A percentile compares a stretch with the other conserved stretches of the same genome.
phyloP scores from a whole-genome alignment of 2,113 vertebrate genomes.

The Crocuta crocuta region DNA sequence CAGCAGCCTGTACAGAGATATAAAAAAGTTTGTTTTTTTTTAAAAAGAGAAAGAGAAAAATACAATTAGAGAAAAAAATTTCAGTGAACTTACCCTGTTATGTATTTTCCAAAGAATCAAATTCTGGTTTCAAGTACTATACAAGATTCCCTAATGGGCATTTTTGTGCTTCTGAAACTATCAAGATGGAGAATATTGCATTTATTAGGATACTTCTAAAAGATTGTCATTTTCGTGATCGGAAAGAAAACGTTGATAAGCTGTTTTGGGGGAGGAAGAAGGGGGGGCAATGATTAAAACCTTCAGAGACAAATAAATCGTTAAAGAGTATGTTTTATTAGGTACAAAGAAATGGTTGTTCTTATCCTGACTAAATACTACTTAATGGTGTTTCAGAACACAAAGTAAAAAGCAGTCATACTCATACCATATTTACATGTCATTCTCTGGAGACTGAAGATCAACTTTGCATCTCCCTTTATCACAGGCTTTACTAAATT shows the following conservation, averaged over 20 bases:
- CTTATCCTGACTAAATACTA: conserved; percentile 48
- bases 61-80: not conserved
- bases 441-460: not conserved
- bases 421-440: not conserved
- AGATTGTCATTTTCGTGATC: not conserved
- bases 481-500: conserved; percentile 1
- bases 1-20: not conserved
- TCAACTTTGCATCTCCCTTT: not conserved
- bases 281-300: not conserved
- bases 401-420: not conserved
- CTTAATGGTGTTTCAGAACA: conserved; percentile 8
- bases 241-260: not conserved
- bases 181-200: not conserved
- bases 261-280: not conserved
- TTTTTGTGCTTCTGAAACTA: not conserved
- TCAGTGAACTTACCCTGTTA: not conserved
- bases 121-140: not conserved
- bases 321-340: conserved; percentile 21
- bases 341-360: not conserved
- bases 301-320: not conserved
- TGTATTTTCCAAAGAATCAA: not conserved
- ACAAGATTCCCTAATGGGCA: not conserved
- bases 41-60: not conserved
- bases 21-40: not conserved
- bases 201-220: not conserved